These are phyloP conservation scores for Volucella zonaria DNA, from an alignment of 2,888 invertebrate genomes.

Conservation along the genomic window DNA sequence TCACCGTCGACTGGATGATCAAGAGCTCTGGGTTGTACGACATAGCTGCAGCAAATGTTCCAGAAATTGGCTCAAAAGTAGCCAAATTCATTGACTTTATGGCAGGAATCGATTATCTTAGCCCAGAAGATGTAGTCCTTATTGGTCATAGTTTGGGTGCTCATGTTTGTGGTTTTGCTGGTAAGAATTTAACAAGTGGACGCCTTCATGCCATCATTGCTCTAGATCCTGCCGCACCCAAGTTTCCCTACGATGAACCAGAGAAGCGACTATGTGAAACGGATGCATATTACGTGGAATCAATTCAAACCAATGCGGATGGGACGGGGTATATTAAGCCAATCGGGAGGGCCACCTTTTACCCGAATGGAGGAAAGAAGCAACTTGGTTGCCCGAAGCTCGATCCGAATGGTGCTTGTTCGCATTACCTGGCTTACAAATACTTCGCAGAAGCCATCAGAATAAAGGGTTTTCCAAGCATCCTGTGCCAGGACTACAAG, in stretches of 20 bases:
- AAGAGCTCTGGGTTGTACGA: slow-evolving; percentile 84
- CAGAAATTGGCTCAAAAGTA: slow-evolving; percentile 77
- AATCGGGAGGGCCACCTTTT: slow-evolving; percentile 83
- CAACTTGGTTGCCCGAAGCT: slow-evolving; percentile 83
- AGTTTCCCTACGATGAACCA: slow-evolving; percentile 77
- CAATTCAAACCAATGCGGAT: slow-evolving; percentile 80
- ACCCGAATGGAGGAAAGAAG: slow-evolving; percentile 84
- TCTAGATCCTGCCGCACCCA: slow-evolving; percentile 80
- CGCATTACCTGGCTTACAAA: slow-evolving; percentile 82
- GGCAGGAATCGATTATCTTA: slow-evolving; percentile 83
- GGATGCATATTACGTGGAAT: slow-evolving; percentile 81
- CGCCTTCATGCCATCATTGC: slow-evolving; percentile 85
- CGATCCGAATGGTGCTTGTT: slow-evolving; percentile 81
- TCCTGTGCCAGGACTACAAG: slow-evolving; percentile 76
- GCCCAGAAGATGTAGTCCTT: slow-evolving; percentile 83
- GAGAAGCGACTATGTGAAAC: slow-evolving; percentile 75
- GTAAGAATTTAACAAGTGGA: slow-evolving; percentile 84
- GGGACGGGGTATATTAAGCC: slow-evolving; percentile 79
- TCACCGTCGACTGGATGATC: slow-evolving; percentile 85
- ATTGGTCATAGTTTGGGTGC: slow-evolving; percentile 86
- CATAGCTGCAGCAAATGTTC: slow-evolving; percentile 83
- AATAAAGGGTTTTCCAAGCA: slow-evolving; percentile 76
- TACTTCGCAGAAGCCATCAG: slow-evolving; percentile 83
- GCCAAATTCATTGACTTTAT: slow-evolving; percentile 80
- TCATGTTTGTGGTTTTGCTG: slow-evolving; percentile 85